Evolutionary conservation across 2,113 vertebrate species (phyloP), one percentile per base, ranked within the genome.

Genomic region (Castor canadensis): DNA sequence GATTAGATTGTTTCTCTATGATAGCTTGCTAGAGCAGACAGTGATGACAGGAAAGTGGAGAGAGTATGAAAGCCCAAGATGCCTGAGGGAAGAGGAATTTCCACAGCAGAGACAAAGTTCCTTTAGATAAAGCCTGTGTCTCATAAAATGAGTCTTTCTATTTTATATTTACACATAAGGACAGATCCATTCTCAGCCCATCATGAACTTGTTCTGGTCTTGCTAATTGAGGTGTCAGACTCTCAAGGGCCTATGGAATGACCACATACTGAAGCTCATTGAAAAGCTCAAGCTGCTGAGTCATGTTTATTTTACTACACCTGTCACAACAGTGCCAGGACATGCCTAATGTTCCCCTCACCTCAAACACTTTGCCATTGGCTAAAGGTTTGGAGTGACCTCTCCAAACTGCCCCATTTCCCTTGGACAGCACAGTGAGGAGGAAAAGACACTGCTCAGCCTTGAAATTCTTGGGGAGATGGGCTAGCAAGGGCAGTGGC

Each of bases 1-100:
- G 47, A 85, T 71, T 62, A 83, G 62, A 94, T 91, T 64, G 49
- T 83, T 69, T 89, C 80, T 40, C 88, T 76, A 52, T 35, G 67
- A 97, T 38, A 77, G 28, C 71, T 85, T 24, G 35, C 62, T 62
- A 82, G 26, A 73, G 43, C 19, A 54, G 45, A 81, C 26, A 15
- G 1, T 30, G n/a, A 35, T 56, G 32, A 89, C 45, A 19, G 30
- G 47, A 73, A 75, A 91, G 30, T 45, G 13, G n/a, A 79, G 76
- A 71, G 35, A 72, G 3, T 71, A 19, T 35, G 43, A 89, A 69
- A 20, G 30, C 35, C 56, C 75, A 69, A 30, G 35, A 45, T 79
- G 8, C 81, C 67, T 26, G 30, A 71, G 2, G 9, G 2, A 49
- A 93, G 17, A 89, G 20, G 24, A 47, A 73, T 76, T 62, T 58